phyloP scores from a whole-genome alignment of 2,888 invertebrate genomes.

The Agrotis puta region DNA sequence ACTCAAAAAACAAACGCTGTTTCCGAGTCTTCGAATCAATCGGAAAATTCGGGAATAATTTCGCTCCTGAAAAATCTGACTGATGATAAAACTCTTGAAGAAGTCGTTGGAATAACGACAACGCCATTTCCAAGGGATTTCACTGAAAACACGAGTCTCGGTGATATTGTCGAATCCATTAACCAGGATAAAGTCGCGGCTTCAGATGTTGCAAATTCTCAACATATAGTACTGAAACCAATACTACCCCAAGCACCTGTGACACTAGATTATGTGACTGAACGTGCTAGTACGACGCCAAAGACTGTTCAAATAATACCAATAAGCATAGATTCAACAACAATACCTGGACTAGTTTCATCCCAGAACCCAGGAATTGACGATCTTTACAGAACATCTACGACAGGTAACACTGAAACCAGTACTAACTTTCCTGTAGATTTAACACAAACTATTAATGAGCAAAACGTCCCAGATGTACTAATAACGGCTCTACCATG shows the following conservation, averaged over 20 bases:
- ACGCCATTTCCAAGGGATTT: neutral
- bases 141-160: neutral
- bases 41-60: neutral
- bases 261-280: neutral
- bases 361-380: neutral
- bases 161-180: neutral
- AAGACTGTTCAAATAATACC: neutral
- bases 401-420: slow-evolving; percentile 2
- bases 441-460: neutral
- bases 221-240: neutral
- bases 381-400: neutral
- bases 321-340: neutral
- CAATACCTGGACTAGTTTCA: neutral
- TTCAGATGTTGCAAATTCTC: neutral
- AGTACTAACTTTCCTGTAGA: slow-evolving; percentile 4
- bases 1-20: slow-evolving; percentile 1
- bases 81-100: neutral
- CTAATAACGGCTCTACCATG: neutral
- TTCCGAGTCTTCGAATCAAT: neutral
- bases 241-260: neutral
- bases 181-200: neutral
- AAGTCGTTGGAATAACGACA: neutral
- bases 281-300: neutral
- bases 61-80: neutral
- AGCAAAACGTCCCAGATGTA: neutral